These are phyloP conservation scores for Hyla sarda DNA, from an alignment of 2,113 vertebrate genomes.

Conservation along the genomic window DNA sequence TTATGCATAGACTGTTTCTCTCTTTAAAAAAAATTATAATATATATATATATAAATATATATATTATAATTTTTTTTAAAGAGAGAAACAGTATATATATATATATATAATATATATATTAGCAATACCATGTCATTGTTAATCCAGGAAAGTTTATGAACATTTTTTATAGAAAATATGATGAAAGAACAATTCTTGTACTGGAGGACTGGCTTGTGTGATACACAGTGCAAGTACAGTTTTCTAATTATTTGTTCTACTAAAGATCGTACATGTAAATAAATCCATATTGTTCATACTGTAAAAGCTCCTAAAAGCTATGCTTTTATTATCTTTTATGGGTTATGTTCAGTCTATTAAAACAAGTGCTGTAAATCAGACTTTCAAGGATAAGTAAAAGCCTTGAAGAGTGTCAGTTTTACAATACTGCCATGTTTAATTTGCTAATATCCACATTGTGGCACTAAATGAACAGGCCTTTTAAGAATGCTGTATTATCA, in stretches of 20 bases:
- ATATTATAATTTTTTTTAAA: too few relatives aligned
- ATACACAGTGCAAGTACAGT: not conserved
- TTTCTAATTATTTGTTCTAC: not conserved
- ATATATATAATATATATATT: too few relatives aligned
- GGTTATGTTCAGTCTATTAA: slow-evolving; percentile 7
- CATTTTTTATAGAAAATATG: not conserved
- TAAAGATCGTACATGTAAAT: not conserved
- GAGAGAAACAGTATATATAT: too few relatives aligned
- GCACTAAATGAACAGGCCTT: not conserved
- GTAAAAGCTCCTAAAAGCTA: slow-evolving; percentile 25
- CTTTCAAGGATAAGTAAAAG: slow-evolving; percentile 28
- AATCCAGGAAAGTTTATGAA: not conserved
- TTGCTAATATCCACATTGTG: slow-evolving; percentile 20
- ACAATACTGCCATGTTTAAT: slow-evolving; percentile 25
- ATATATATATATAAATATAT: too few relatives aligned
- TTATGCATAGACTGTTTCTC: too few relatives aligned
- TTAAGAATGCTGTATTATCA: slow-evolving; percentile 15
- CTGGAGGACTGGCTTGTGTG: not conserved
- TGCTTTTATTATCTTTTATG: slow-evolving; percentile 28
- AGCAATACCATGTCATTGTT: not conserved
- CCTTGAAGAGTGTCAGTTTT: slow-evolving; percentile 28
- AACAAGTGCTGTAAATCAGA: slow-evolving; percentile 17
- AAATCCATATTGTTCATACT: not conserved
- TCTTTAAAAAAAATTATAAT: too few relatives aligned
- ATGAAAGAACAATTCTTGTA: slow-evolving; percentile 4